Conservation (phyloP, 2,797 vertebrate species). For the Clarias platycephalus region DNA sequence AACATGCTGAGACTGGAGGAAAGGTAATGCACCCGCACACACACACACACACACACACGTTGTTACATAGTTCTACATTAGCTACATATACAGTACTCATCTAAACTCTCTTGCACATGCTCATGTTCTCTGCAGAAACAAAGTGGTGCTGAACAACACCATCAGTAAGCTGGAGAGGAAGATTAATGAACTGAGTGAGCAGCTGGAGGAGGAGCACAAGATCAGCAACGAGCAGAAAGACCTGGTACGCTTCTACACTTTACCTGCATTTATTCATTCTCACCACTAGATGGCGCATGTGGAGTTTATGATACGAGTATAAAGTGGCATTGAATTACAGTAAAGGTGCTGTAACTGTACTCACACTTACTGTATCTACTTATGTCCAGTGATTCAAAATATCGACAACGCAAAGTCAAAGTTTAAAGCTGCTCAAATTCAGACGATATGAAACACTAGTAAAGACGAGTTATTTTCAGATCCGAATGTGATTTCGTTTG, state of each 20-base stretch:
- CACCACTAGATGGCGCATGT: constrained; percentile 45
- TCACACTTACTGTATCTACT: too few species aligned
- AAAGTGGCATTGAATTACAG: background rate
- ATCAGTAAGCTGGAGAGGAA: constrained; percentile 76
- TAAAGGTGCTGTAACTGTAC: background rate
- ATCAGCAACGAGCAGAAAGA: constrained; percentile 75
- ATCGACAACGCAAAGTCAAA: background rate
- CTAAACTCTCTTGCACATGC: background rate
- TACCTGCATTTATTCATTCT: background rate
- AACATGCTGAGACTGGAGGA: constrained; percentile 70
- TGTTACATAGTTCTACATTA: background rate
- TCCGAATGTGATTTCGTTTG: background rate
- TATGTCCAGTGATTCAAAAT: background rate
- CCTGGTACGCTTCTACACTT: constrained; percentile 63
- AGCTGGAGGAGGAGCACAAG: constrained; percentile 76
- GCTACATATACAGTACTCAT: background rate
- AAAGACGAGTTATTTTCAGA: background rate
- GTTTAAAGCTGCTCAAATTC: background rate
- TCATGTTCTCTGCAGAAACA: constrained; percentile 64
- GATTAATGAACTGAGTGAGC: constrained; percentile 73
- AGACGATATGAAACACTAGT: background rate
- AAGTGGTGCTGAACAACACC: constrained; percentile 65
- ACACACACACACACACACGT: constrained; percentile 13
- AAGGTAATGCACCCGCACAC: constrained; percentile 60
- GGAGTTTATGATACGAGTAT: background rate